These are phyloP conservation scores for Gobio occitaniae DNA, from an alignment of 2,797 vertebrate species.

Conservation along the genomic window DNA sequence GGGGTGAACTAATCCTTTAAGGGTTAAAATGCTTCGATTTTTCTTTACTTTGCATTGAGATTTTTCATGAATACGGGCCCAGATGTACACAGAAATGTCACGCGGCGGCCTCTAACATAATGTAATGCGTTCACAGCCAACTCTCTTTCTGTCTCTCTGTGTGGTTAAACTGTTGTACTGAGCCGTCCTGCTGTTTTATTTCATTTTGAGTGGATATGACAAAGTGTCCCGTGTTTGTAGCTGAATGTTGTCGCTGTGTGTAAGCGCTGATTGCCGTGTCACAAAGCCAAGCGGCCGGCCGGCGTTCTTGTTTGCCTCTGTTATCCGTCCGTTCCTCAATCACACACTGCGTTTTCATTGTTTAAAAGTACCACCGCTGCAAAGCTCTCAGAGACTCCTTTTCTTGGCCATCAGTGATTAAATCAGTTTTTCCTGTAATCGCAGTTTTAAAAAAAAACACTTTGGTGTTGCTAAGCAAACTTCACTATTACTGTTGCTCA, in stretches of 20 bases:
- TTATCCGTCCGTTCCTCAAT: slow-evolving; percentile 19
- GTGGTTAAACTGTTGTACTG: slow-evolving; percentile 32
- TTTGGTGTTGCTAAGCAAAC: background rate
- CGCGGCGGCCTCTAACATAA: background rate
- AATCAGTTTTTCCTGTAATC: background rate
- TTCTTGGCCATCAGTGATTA: background rate
- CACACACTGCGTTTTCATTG: slow-evolving; percentile 1
- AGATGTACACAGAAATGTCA: background rate
- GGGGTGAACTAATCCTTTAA: no score
- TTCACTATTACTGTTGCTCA: background rate
- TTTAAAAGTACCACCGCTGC: background rate
- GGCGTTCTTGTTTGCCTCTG: slow-evolving; percentile 14
- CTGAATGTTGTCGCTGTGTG: slow-evolving; percentile 7
- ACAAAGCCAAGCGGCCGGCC: background rate
- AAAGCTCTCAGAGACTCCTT: background rate
- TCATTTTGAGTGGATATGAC: slow-evolving; percentile 41
- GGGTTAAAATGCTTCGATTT: no score
- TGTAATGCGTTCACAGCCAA: slow-evolving; percentile 4
- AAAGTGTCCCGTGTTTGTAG: background rate
- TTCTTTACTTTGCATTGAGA: no score
- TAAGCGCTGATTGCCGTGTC: background rate
- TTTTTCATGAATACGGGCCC: no score
- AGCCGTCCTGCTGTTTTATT: slow-evolving; percentile 28
- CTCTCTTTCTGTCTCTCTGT: slow-evolving; percentile 19
- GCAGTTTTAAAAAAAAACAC: background rate